Conservation (phyloP, 2,888 invertebrate species). For the Polydrusus tereticollis region DNA sequence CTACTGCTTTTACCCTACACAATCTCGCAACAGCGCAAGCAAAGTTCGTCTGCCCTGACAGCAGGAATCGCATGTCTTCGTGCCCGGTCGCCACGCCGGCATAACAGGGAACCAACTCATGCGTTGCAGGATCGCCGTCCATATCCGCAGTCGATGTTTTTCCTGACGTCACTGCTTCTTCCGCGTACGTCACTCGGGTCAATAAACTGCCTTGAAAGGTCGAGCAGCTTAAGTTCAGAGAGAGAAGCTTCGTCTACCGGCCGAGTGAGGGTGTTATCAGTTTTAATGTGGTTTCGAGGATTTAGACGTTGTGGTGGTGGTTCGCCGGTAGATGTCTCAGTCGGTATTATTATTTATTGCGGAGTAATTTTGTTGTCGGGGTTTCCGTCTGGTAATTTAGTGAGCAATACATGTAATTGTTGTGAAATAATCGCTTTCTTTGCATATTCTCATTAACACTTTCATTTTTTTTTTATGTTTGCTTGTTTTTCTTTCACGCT, state of each 20-base stretch:
- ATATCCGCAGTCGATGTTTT: conserved; percentile 62
- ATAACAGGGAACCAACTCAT: conserved; percentile 42
- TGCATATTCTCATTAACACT: too few species aligned
- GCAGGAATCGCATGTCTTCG: conserved; percentile 36
- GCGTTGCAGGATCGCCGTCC: conserved; percentile 50
- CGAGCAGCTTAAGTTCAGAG: conserved; percentile 58
- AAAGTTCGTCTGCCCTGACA: conserved; percentile 42
- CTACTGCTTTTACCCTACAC: not conserved
- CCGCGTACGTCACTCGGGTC: conserved; percentile 67
- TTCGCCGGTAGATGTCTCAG: conserved; percentile 1
- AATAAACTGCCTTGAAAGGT: conserved; percentile 69
- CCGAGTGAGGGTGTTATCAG: conserved; percentile 60
- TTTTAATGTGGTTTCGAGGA: not conserved
- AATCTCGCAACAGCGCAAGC: conserved; percentile 30
- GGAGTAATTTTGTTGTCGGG: not conserved
- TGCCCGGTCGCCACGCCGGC: conserved; percentile 25
- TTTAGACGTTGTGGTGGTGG: not conserved
- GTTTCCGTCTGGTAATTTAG: not conserved
- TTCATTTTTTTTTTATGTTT: too few species aligned
- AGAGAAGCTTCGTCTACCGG: conserved; percentile 59
- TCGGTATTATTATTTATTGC: not conserved
- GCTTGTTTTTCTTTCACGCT: too few species aligned
- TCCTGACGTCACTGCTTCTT: conserved; percentile 64
- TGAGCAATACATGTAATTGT: not conserved
- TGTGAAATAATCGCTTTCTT: not conserved